phyloP scores from a whole-genome alignment of 2,113 vertebrate species.

The Acanthochromis polyacanthus region DNA sequence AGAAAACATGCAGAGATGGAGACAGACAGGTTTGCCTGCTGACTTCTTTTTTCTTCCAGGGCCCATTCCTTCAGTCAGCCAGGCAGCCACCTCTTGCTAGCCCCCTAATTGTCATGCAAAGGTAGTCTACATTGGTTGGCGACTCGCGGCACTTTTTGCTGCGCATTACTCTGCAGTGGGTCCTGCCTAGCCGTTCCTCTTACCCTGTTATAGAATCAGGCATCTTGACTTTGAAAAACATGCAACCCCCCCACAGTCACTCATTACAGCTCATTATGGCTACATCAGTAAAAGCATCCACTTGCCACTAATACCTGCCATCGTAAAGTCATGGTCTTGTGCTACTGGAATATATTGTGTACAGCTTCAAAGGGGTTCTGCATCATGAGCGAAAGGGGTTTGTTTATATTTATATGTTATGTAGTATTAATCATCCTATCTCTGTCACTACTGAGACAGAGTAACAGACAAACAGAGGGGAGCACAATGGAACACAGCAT shows the following conservation, averaged over 20 bases:
- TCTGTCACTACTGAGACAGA: constrained; percentile 1
- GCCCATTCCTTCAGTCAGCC: constrained; percentile 36
- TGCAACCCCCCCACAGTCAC: background rate
- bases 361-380: background rate
- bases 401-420: constrained; percentile 23
- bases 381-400: background rate
- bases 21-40: background rate
- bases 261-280: constrained; percentile 52
- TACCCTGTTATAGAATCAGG: constrained; percentile 52
- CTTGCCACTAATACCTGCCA: background rate
- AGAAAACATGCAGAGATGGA: constrained; percentile 27
- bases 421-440: constrained; percentile 21
- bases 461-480: background rate
- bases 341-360: background rate
- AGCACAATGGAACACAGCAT: constrained; percentile 15
- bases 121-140: constrained; percentile 52
- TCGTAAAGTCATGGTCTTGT: background rate
- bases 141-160: constrained; percentile 46
- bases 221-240: constrained; percentile 40
- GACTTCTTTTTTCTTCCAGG: constrained; percentile 19
- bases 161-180: constrained; percentile 43
- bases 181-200: constrained; percentile 15
- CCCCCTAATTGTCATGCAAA: constrained; percentile 75
- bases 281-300: constrained; percentile 17
- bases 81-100: constrained; percentile 39